Conservation (phyloP, 2,797 vertebrate genomes). For the Cuniculus paca region DNA sequence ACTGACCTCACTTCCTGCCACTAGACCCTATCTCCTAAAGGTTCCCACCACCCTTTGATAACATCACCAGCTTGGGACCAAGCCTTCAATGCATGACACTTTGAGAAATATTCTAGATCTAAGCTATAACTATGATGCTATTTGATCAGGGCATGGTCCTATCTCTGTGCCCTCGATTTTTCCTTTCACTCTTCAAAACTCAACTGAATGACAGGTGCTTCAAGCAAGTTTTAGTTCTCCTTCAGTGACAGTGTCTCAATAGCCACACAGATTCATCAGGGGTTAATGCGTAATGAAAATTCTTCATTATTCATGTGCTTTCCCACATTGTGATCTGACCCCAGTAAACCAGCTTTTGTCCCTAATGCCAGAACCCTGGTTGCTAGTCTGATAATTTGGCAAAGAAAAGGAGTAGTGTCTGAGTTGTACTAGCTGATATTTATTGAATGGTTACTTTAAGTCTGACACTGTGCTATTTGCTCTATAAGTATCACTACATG, state of each 20-base stretch:
- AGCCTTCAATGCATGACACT: neutral
- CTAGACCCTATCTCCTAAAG: neutral
- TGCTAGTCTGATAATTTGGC: neutral
- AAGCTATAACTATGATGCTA: neutral
- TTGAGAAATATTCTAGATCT: neutral
- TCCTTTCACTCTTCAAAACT: neutral
- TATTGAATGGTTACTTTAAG: neutral
- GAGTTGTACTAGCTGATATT: neutral
- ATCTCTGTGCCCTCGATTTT: neutral
- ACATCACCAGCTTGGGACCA: neutral
- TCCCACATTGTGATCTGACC: neutral
- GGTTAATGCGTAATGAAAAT: neutral
- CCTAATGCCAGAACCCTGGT: neutral
- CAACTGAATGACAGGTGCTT: neutral
- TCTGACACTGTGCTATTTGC: neutral
- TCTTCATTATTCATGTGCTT: neutral
- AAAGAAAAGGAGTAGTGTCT: neutral
- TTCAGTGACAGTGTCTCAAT: neutral
- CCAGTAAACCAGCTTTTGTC: neutral
- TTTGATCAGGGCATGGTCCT: neutral
- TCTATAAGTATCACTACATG: neutral
- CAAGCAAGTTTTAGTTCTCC: neutral
- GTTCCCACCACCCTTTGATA: neutral
- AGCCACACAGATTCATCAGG: neutral
- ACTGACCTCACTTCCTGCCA: neutral